Evolutionary conservation across 2,888 invertebrate genomes (phyloP).

Genomic region (Agrotis clavis): DNA sequence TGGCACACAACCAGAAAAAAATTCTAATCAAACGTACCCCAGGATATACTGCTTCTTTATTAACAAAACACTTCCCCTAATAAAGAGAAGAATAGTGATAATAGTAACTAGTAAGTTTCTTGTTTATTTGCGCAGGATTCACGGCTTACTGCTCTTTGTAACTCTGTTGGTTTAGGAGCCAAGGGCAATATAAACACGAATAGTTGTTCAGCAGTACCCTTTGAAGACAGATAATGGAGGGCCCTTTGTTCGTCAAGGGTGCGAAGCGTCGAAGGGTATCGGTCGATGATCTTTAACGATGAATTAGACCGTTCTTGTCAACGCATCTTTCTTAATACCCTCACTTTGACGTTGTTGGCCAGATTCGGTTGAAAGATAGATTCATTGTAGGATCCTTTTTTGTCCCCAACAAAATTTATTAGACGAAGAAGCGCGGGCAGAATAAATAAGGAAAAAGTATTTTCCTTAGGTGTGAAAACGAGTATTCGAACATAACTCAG

Average conservation of each 20-base stretch:
- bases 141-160: constrained; percentile 17
- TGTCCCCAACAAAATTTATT: not conserved
- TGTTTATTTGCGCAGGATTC: constrained; percentile 45
- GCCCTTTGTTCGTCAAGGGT: constrained; percentile 33
- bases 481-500: too few relatives aligned
- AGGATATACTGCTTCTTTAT: constrained; percentile 28
- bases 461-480: not conserved
- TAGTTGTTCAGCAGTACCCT: constrained; percentile 36
- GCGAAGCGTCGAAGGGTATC: constrained; percentile 1
- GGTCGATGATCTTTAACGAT: not conserved
- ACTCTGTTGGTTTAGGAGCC: constrained; percentile 45
- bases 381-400: not conserved
- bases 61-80: constrained; percentile 31
- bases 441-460: not conserved
- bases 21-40: constrained; percentile 26
- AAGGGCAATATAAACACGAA: constrained; percentile 48
- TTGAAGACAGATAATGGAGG: constrained; percentile 23
- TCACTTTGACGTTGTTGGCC: not conserved
- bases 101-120: constrained; percentile 21
- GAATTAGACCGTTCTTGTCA: not conserved
- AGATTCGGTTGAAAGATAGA: not conserved
- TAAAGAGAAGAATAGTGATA: not conserved
- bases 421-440: not conserved
- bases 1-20: constrained; percentile 37
- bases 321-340: not conserved